Evolutionary conservation across 2,797 vertebrate species (phyloP), one percentile per base, ranked within the genome.

Genomic region (Sebastes oblongus): DNA sequence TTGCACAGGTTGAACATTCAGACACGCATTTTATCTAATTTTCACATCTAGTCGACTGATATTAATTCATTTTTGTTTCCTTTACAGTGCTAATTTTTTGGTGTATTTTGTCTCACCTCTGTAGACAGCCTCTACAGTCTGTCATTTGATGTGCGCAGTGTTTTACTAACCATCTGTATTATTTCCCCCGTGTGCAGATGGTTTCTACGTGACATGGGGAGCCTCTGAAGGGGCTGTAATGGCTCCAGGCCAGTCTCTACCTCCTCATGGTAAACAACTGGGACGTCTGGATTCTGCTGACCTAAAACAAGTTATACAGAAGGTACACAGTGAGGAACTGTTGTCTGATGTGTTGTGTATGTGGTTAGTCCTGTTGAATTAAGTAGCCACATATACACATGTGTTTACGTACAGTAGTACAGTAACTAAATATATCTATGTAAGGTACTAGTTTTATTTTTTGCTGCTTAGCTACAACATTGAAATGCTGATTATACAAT

Each of bases 191-290:
- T 81, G 22, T 88, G 25, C 87, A 99, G 98, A 97, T 90, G 92
- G 82, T 24, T 99, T 97, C 92, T 99, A 98, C 86, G 98, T 99
- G 77, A 98, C 98, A 0, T 99, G 97, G 98, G 98, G 97, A 81
- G 96, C 96, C 5, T 91, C 86, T 79, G 85, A 94, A 66, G 95
- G 94, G 68, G 39, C 92, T 29, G 87, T 96, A 11, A 80, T 91
- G 72, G 81, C 94, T 75, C 95, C 95, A 54, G 96, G 96, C 74
- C 97, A 98, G 72, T 86, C 96, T 13, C 86, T 99, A 16, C 97
- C 98, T 82, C 93, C 97, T 7, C 97, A 99, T 70, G 98, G 98
- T 75, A 97, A 96, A 90, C 96, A 96, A 6, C 96, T 99, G 75
- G 97, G 97, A 68, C 95, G 93, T 64, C 92, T 99, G 66, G 95